phyloP scores from a whole-genome alignment of 2,113 vertebrate species.

The Gavia stellata region DNA sequence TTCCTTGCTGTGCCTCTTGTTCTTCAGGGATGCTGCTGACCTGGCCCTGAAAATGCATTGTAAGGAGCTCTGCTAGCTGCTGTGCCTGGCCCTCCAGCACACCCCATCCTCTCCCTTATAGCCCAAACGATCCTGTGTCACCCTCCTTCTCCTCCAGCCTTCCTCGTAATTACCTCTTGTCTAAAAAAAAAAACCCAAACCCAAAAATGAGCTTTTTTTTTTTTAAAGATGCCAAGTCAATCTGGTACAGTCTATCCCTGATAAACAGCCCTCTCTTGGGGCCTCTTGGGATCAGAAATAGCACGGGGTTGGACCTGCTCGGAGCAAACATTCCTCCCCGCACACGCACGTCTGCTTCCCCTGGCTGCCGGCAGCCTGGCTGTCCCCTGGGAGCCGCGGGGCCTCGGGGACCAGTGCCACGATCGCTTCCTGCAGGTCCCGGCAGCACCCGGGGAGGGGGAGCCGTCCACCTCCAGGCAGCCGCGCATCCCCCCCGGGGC shows the following conservation, averaged over 20 bases:
- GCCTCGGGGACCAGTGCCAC: background rate
- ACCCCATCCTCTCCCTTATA: background rate
- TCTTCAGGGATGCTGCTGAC: background rate
- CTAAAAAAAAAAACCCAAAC: background rate
- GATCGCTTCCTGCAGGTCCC: rapidly evolving
- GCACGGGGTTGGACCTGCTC: background rate
- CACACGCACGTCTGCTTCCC: background rate
- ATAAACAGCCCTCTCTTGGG: conserved; percentile 23
- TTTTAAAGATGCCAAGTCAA: conserved; percentile 15
- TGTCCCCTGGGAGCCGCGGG: rapidly evolving
- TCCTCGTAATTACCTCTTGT: background rate
- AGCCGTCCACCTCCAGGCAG: rapidly evolving
- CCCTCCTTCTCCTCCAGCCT: background rate
- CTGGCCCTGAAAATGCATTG: background rate
- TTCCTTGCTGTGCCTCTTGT: background rate
- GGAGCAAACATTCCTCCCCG: background rate
- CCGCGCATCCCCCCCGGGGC: background rate
- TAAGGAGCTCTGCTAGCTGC: background rate
- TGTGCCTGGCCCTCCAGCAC: background rate
- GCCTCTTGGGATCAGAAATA: conserved; percentile 41
- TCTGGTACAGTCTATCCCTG: conserved; percentile 55
- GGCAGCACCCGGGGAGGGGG: rapidly evolving
- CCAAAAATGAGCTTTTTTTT: background rate
- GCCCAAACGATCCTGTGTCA: background rate
- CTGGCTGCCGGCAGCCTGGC: background rate